These are phyloP conservation scores for Plecotus auritus DNA, from an alignment of 2,113 vertebrate species.

Conservation along the genomic window DNA sequence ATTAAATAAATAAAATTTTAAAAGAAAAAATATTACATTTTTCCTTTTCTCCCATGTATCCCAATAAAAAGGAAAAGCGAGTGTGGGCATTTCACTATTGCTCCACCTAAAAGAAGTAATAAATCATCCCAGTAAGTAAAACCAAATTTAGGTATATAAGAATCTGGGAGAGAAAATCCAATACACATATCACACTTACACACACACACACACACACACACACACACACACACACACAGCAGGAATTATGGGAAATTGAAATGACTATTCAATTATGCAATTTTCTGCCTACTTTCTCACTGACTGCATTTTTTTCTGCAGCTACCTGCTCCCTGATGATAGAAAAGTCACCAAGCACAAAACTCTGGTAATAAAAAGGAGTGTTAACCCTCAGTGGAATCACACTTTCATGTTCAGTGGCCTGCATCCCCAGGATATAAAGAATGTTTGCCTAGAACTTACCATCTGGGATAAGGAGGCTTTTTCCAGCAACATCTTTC, in stretches of 20 bases:
- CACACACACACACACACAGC: neutral
- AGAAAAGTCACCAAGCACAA: slow-evolving; percentile 97
- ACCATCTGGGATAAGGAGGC: slow-evolving; percentile 98
- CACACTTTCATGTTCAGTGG: slow-evolving; percentile 94
- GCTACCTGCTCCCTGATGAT: slow-evolving; percentile 95
- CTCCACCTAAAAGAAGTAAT: neutral
- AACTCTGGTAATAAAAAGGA: slow-evolving; percentile 91
- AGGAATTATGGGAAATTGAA: slow-evolving; percentile 6
- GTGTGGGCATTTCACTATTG: neutral
- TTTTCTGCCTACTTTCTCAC: neutral
- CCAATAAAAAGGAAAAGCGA: neutral
- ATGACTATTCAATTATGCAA: neutral
- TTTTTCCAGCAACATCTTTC: slow-evolving; percentile 93
- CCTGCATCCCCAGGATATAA: slow-evolving; percentile 88
- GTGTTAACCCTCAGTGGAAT: slow-evolving; percentile 95
- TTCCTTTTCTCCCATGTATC: no score
- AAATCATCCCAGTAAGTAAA: slow-evolving; percentile 2
- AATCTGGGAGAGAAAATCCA: neutral
- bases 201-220: neutral
- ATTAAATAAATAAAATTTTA: no score
- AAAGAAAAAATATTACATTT: no score
- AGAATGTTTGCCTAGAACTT: slow-evolving; percentile 92
- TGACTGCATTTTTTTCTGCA: slow-evolving; percentile 66
- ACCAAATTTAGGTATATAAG: neutral
- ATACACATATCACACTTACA: neutral